These are phyloP conservation scores for Ptilodon capucinus DNA, from an alignment of 2,888 invertebrate genomes.

Conservation along the genomic window DNA sequence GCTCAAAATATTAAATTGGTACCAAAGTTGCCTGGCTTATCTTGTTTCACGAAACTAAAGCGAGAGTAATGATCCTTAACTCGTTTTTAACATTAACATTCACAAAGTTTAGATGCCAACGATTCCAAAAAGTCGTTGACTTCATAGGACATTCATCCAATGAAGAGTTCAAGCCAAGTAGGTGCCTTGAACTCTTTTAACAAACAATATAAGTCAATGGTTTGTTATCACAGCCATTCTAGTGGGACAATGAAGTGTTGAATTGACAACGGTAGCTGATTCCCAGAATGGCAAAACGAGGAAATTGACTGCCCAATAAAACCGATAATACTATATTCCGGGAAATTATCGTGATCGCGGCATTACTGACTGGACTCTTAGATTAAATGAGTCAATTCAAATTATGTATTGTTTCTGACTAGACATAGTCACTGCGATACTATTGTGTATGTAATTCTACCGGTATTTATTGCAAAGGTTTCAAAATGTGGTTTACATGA, in stretches of 20 bases:
- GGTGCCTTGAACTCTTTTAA: too few species aligned
- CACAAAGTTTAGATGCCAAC: too few species aligned
- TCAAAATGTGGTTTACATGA: not conserved
- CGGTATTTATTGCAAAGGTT: not conserved
- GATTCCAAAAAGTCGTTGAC: not conserved
- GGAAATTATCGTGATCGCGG: constrained; percentile 6
- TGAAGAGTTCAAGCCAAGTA: too few species aligned
- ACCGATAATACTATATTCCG: constrained; percentile 5
- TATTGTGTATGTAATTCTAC: too few species aligned
- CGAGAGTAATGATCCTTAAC: too few species aligned
- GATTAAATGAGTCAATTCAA: not conserved
- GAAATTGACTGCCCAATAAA: constrained; percentile 9
- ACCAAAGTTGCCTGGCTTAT: too few species aligned
- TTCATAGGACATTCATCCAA: not conserved
- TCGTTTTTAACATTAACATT: too few species aligned
- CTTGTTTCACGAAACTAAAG: too few species aligned
- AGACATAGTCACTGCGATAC: too few species aligned
- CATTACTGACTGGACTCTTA: not conserved
- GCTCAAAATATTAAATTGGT: too few species aligned
- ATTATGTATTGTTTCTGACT: not conserved
- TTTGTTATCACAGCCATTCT: not conserved
- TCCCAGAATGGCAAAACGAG: constrained; percentile 17
- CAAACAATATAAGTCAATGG: not conserved
- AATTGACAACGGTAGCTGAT: constrained; percentile 12
- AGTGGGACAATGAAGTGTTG: constrained; percentile 27